These are phyloP conservation scores for Galerucella calmariensis DNA, from an alignment of 2,888 invertebrate genomes.

Conservation along the genomic window DNA sequence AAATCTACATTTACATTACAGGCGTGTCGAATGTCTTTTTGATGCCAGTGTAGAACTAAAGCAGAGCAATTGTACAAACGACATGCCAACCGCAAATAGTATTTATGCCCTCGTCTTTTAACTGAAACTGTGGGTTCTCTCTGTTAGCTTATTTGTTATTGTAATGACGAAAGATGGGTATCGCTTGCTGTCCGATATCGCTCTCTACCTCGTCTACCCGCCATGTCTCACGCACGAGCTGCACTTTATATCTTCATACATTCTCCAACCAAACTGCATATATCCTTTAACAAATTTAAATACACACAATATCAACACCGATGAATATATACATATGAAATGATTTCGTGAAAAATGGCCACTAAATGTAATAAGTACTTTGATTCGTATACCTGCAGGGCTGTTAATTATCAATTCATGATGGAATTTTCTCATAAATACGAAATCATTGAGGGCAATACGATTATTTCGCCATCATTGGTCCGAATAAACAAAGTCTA, in stretches of 20 bases:
- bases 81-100: constrained; percentile 39
- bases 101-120: constrained; percentile 60
- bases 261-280: constrained; percentile 38
- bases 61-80: constrained; percentile 35
- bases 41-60: constrained; percentile 33
- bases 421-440: not conserved
- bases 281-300: constrained; percentile 44
- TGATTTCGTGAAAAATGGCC: constrained; percentile 16
- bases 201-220: constrained; percentile 60
- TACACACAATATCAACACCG: constrained; percentile 37
- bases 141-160: constrained; percentile 66
- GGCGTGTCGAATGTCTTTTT: constrained; percentile 12
- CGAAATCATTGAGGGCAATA: too few relatives aligned
- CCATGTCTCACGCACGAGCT: constrained; percentile 57
- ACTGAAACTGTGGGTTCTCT: constrained; percentile 58
- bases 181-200: constrained; percentile 60
- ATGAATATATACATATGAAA: constrained; percentile 42
- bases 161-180: constrained; percentile 64
- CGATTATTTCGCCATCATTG: too few relatives aligned
- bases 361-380: constrained; percentile 6
- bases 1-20: constrained; percentile 8
- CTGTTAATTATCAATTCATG: not conserved
- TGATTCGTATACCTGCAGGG: not conserved
- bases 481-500: too few relatives aligned
- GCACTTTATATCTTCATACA: constrained; percentile 57